phyloP scores from a whole-genome alignment of 1,140 invertebrate genomes.

The Drosophila ohnishii region DNA sequence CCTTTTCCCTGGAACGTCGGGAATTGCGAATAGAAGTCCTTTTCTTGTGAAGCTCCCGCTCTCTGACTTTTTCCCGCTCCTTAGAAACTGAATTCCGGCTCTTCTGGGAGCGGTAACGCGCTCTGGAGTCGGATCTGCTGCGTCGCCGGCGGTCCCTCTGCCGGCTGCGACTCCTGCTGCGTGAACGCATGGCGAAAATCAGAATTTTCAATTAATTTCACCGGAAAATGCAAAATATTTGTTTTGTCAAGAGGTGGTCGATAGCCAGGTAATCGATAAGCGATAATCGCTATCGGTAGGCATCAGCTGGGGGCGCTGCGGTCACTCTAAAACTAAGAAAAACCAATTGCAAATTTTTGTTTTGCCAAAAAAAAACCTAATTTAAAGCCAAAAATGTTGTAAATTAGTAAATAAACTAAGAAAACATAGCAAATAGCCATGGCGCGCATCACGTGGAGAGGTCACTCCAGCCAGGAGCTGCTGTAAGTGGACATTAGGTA shows the following conservation, averaged over 20 bases:
- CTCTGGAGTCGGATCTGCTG: conserved; percentile 23
- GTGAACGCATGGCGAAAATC: conserved; percentile 53
- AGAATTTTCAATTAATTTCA: conserved; percentile 15
- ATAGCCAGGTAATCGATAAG: neutral
- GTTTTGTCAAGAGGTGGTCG: neutral
- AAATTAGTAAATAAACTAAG: neutral
- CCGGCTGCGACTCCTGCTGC: conserved; percentile 52
- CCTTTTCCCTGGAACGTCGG: conserved; percentile 25
- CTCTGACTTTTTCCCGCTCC: conserved; percentile 25
- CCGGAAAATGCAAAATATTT: conserved; percentile 25
- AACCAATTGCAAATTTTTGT: neutral
- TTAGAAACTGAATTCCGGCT: conserved; percentile 27
- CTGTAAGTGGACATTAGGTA: conserved; percentile 22
- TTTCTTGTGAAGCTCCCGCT: conserved; percentile 12
- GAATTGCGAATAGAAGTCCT: conserved; percentile 1
- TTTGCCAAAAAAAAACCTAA: conserved; percentile 4
- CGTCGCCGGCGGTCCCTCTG: conserved; percentile 35
- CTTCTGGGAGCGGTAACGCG: conserved; percentile 22
- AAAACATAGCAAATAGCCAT: conserved; percentile 7
- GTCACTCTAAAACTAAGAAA: conserved; percentile 2
- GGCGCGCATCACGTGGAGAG: conserved; percentile 63
- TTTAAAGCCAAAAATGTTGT: conserved; percentile 16
- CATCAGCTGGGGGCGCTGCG: conserved; percentile 6
- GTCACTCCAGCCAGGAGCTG: conserved; percentile 35
- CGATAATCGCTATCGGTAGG: neutral